Percentiles rank a stretch among this genome's conserved stretches.
These are phyloP conservation scores for Eilema caniola DNA, from an alignment of 2,888 invertebrate species.

Conservation along the genomic window DNA sequence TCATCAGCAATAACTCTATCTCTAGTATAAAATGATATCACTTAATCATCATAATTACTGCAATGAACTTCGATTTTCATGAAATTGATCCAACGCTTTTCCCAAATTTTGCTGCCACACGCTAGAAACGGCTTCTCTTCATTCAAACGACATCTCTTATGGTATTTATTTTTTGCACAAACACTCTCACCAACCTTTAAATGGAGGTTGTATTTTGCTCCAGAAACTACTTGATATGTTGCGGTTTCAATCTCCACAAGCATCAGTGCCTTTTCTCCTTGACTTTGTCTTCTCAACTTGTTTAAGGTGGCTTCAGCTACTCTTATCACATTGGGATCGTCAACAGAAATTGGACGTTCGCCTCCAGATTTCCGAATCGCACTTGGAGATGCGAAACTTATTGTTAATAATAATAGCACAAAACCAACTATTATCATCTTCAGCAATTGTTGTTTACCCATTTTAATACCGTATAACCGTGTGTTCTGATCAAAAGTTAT, in stretches of 20 bases:
- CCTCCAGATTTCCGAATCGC: neutral
- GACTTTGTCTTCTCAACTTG: slow-evolving; percentile 11
- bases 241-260: slow-evolving; percentile 10
- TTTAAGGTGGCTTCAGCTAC: slow-evolving; percentile 9
- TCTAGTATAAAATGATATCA: neutral
- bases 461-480: slow-evolving; percentile 48
- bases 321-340: slow-evolving; percentile 10
- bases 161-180: slow-evolving; percentile 11
- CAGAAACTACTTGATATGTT: slow-evolving; percentile 11
- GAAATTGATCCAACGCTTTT: slow-evolving; percentile 3
- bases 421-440: neutral
- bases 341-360: neutral
- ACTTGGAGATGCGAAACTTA: neutral
- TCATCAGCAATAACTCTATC: neutral
- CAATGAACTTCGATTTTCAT: slow-evolving; percentile 14
- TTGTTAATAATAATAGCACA: slow-evolving; percentile 3
- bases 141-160: slow-evolving; percentile 9
- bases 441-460: slow-evolving; percentile 2
- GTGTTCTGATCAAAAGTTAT: slow-evolving; percentile 21
- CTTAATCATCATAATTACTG: slow-evolving; percentile 9
- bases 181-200: slow-evolving; percentile 16
- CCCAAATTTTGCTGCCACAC: slow-evolving; percentile 15
- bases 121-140: slow-evolving; percentile 10
- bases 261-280: slow-evolving; percentile 10
- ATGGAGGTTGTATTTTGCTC: slow-evolving; percentile 5